Percentiles rank a stretch among this genome's conserved stretches.
These are phyloP conservation scores for Styela clava DNA, from an alignment of 23 tunicate species.

Conservation along the genomic window DNA sequence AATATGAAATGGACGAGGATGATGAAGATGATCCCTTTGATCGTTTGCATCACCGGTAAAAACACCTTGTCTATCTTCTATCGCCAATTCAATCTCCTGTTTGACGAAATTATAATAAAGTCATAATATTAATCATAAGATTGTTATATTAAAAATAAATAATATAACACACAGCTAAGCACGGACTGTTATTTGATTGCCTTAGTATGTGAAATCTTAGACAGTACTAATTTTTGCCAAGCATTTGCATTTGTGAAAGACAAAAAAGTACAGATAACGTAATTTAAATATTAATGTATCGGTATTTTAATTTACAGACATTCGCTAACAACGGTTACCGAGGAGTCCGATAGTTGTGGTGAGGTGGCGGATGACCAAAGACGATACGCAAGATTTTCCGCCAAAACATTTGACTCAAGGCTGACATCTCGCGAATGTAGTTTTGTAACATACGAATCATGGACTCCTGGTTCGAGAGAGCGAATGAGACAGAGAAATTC, in stretches of 20 bases:
- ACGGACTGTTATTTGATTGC: no score
- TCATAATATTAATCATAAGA: no score
- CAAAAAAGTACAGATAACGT: no score
- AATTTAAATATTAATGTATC: no score
- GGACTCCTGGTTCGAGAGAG: background rate
- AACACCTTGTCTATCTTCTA: background rate
- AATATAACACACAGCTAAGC: no score
- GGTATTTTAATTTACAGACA: no score
- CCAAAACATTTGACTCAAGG: constrained; percentile 24
- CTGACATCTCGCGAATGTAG: constrained; percentile 29
- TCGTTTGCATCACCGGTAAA: constrained; percentile 29
- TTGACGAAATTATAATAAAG: background rate
- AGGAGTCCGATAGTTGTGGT: constrained; percentile 23
- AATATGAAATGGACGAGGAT: background rate
- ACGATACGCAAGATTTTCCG: constrained; percentile 27
- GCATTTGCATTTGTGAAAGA: no score
- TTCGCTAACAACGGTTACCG: constrained; percentile 27
- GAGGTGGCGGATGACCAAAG: background rate
- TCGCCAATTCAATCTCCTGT: no score
- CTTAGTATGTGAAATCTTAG: no score
- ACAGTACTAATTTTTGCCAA: no score
- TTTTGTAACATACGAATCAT: constrained; percentile 11
- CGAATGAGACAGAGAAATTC: background rate
- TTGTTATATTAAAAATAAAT: no score
- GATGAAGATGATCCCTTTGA: constrained; percentile 30